Evolutionary conservation across 2,888 invertebrate species (phyloP), one percentile per base, ranked within the genome.

Genomic region (Lycocerus yunnanus): DNA sequence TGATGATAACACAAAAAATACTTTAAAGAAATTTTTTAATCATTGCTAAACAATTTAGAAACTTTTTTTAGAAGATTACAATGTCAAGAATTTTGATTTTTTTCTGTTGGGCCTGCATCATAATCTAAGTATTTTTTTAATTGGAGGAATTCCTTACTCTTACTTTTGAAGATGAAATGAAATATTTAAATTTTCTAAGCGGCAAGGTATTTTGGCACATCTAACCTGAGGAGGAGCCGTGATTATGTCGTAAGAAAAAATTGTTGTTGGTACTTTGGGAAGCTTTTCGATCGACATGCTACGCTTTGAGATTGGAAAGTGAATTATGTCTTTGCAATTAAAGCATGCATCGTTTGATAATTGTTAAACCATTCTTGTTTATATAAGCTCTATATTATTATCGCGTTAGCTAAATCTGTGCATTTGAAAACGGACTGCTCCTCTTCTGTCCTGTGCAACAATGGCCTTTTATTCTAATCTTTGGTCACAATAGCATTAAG

Each of bases 381-480:
- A 68, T 66, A 69, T 20, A 59, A 43, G 69, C 43, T 58, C 73
- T 61, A 59, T 74, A 74, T 74, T 74, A 74, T 74, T 74, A 74
- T 71, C 74, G 71, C 69, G 59, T 74, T 74, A 74, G 71, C 65
- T 60, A 74, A 74, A 73, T 76, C 73, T 60, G 15, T 72, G 76
- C 73, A 68, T 73, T 73, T 27, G 67, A 66, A 74, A 71, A 71
- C 71, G 66, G 75, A 78, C 73, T 78, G 78, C 78, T 78, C 78
- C 74, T 78, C 75, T 77, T 73, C 71, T 70, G 78, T 73, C 74
- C 43, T 14, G 66, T 60, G 68, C 58, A 69, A 77, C 78, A 76
- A 74, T 78, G 75, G 74, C 9, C 74, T 68, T 75, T 73, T 73
- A 75, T 75, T 73, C 75, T 78, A 78, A 78, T 78, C 69, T 68